Conservation (phyloP, 1,140 invertebrate genomes). For the Caenorhabditis brenneri region DNA sequence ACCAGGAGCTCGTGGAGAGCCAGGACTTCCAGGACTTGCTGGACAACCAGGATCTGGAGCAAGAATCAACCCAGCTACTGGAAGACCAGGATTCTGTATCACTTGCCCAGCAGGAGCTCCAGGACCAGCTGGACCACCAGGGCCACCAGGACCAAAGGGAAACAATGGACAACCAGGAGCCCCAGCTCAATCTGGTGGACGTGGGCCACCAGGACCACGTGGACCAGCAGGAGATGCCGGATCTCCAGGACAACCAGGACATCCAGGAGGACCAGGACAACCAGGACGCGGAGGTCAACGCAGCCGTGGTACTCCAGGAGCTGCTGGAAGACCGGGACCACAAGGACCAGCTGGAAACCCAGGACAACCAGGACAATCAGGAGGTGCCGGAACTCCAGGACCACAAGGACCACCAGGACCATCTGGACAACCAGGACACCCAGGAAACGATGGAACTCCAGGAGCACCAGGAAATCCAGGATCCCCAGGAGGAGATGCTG, state of each 20-base stretch:
- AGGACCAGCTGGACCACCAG: constrained; percentile 42
- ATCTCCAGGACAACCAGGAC: constrained; percentile 8
- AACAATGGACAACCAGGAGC: constrained; percentile 1
- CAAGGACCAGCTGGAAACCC: constrained; percentile 27
- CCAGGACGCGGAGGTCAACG: constrained; percentile 39
- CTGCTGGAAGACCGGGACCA: constrained; percentile 31
- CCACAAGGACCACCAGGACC: constrained; percentile 40
- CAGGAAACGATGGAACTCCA: constrained; percentile 30
- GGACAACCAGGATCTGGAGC: constrained; percentile 55
- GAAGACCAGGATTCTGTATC: constrained; percentile 51
- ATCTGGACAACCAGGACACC: constrained; percentile 18
- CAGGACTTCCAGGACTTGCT: constrained; percentile 52
- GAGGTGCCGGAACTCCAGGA: constrained; percentile 25
- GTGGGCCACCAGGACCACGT: constrained; percentile 30
- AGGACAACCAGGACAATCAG: constrained; percentile 33
- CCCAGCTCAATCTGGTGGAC: constrained; percentile 2
- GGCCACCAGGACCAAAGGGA: constrained; percentile 37
- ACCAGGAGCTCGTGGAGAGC: constrained; percentile 54
- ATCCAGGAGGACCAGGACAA: not conserved
- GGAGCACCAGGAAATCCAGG: constrained; percentile 5
- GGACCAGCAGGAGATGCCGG: constrained; percentile 34
- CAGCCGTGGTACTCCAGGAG: constrained; percentile 17
- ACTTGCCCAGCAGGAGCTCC: constrained; percentile 55
- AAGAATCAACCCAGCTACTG: not conserved
- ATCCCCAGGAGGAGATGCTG: constrained; percentile 32